These are phyloP conservation scores for Caenorhabditis zanzibari DNA, from an alignment of 2,888 invertebrate genomes.

Conservation along the genomic window DNA sequence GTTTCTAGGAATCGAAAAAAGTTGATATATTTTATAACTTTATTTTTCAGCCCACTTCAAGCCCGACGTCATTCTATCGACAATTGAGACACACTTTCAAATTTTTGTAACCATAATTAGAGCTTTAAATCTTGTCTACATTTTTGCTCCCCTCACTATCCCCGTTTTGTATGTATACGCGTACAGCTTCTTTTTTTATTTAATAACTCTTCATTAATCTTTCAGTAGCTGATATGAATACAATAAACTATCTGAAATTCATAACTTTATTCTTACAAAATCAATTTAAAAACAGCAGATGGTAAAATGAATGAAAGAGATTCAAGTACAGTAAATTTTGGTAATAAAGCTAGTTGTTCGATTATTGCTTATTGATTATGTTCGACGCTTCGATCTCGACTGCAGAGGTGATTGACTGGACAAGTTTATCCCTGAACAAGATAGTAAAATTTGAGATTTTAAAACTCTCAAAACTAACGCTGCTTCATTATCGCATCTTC, in stretches of 20 bases:
- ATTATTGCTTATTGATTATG: not conserved
- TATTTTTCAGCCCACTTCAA: slow-evolving; percentile 68
- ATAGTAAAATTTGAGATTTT: too few relatives aligned
- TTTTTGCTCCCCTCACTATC: slow-evolving; percentile 19
- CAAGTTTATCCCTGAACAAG: slow-evolving; percentile 3
- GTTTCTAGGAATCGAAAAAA: not conserved
- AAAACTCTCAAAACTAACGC: slow-evolving; percentile 48
- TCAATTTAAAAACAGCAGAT: too few relatives aligned
- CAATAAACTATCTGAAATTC: not conserved
- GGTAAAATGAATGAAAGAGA: not conserved
- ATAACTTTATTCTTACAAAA: not conserved
- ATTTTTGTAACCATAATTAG: not conserved
- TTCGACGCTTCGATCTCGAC: slow-evolving; percentile 16
- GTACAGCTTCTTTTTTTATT: slow-evolving; percentile 46
- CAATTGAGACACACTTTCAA: slow-evolving; percentile 7
- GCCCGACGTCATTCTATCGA: slow-evolving; percentile 73
- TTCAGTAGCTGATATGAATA: slow-evolving; percentile 8
- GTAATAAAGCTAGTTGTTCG: not conserved
- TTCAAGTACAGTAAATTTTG: not conserved
- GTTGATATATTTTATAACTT: not conserved
- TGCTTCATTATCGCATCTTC: slow-evolving; percentile 43
- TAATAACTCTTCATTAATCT: not conserved
- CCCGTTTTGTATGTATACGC: slow-evolving; percentile 61
- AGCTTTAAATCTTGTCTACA: slow-evolving; percentile 21
- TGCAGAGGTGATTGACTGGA: not conserved